phyloP scores from a whole-genome alignment of 2,113 vertebrate genomes.

The Trichechus manatus region DNA sequence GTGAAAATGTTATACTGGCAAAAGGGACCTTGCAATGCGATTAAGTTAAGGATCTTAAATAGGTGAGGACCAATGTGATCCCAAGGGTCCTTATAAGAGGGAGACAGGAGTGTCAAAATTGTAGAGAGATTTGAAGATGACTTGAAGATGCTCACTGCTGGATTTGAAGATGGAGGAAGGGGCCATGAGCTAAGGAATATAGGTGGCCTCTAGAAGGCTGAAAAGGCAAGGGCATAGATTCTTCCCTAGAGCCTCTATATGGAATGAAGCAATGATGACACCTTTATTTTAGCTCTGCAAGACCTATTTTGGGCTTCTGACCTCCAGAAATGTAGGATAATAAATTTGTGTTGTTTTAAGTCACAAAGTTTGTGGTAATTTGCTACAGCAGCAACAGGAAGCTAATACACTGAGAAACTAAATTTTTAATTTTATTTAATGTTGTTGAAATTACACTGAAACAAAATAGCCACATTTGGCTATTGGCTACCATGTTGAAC shows the following conservation, averaged over 20 bases:
- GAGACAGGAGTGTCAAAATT: neutral
- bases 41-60: neutral
- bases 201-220: neutral
- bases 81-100: neutral
- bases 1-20: neutral
- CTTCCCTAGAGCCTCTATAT: neutral
- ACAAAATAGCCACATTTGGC: neutral
- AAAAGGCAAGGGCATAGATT: neutral
- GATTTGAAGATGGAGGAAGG: neutral
- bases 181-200: neutral
- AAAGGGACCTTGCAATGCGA: neutral
- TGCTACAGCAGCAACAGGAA: neutral
- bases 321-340: too few species aligned
- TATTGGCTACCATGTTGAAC: neutral
- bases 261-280: neutral
- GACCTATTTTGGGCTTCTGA: neutral
- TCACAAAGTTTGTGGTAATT: neutral
- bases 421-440: neutral
- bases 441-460: neutral
- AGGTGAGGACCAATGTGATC: neutral
- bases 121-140: neutral
- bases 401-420: neutral
- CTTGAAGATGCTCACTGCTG: neutral
- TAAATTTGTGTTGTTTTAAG: too few species aligned
- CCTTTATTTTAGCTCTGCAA: neutral